phyloP scores from a whole-genome alignment of 2,113 vertebrate species.

The Pelecanoides urinatrix region DNA sequence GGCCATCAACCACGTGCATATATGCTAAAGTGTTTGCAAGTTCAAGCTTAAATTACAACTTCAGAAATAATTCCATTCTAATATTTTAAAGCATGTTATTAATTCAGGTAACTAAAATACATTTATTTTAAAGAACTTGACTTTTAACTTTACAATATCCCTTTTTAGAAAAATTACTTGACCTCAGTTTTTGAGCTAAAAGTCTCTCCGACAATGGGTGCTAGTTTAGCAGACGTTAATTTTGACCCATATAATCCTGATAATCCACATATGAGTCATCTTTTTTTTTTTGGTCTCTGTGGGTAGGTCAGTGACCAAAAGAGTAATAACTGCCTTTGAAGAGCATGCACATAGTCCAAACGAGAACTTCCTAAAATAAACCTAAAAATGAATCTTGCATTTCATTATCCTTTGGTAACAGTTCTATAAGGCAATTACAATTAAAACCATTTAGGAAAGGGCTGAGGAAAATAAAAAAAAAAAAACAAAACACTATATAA shows the following conservation, averaged over 20 bases:
- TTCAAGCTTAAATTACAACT: not conserved
- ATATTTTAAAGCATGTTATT: not conserved
- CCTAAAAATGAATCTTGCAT: not conserved
- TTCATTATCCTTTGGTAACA: not conserved
- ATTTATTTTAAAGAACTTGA: not conserved
- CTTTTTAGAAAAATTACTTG: not conserved
- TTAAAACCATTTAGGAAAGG: not conserved
- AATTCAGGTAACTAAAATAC: not conserved
- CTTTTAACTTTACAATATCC: not conserved
- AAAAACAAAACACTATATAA: not conserved
- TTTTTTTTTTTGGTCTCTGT: not conserved
- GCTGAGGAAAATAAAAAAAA: not conserved
- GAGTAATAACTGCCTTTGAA: not conserved
- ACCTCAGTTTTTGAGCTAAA: not conserved
- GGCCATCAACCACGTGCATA: not conserved
- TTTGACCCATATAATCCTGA: not conserved
- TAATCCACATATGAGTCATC: not conserved
- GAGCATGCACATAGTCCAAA: not conserved
- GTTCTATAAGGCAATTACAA: not conserved
- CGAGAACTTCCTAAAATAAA: not conserved
- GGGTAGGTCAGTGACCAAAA: not conserved
- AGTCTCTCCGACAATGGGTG: not conserved
- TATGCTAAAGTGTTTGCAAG: not conserved
- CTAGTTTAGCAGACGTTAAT: not conserved
- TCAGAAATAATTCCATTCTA: not conserved